Evolutionary conservation across 2,888 invertebrate genomes (phyloP).

Genomic region (Melanostoma scalare): DNA sequence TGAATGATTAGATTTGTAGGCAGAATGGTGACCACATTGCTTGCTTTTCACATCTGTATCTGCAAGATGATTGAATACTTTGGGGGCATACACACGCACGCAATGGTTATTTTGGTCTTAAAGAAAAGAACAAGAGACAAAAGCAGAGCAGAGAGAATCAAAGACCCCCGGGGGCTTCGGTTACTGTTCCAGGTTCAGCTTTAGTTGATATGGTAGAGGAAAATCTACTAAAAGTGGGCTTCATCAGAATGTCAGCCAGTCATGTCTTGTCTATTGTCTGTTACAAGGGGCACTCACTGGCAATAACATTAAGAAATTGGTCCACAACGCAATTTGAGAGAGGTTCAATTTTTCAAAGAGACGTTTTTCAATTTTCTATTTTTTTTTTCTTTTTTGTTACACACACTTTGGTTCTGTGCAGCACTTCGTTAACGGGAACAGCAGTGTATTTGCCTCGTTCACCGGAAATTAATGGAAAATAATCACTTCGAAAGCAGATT

Average conservation of each 20-base stretch:
- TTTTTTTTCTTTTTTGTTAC: background rate
- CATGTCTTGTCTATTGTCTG: conserved; percentile 43
- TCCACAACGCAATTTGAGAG: conserved; percentile 54
- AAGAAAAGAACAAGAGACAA: conserved; percentile 24
- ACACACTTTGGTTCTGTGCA: conserved; percentile 2
- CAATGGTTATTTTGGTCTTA: conserved; percentile 8
- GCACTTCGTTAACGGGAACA: conserved; percentile 39
- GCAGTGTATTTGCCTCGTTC: conserved; percentile 15
- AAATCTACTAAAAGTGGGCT: conserved; percentile 31
- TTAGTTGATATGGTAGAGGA: conserved; percentile 5
- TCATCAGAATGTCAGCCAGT: conserved; percentile 67
- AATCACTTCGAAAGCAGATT: conserved; percentile 61
- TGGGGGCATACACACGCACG: background rate
- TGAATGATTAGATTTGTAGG: conserved; percentile 60
- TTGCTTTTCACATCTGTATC: conserved; percentile 16
- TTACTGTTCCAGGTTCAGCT: background rate
- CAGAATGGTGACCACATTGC: conserved; percentile 56
- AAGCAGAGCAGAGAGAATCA: conserved; percentile 22
- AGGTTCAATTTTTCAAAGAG: conserved; percentile 31
- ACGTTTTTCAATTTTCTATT: conserved; percentile 55
- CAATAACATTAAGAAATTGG: conserved; percentile 31
- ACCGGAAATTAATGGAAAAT: conserved; percentile 70
- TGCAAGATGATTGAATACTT: conserved; percentile 48
- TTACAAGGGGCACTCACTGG: conserved; percentile 30
- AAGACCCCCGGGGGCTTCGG: conserved; percentile 30